A percentile compares a stretch with the other conserved stretches of the same genome.
Evolutionary conservation across 35 echinoderm and acorn worm genomes (phyloP).

Genomic region (Heliocidaris tuberculata): DNA sequence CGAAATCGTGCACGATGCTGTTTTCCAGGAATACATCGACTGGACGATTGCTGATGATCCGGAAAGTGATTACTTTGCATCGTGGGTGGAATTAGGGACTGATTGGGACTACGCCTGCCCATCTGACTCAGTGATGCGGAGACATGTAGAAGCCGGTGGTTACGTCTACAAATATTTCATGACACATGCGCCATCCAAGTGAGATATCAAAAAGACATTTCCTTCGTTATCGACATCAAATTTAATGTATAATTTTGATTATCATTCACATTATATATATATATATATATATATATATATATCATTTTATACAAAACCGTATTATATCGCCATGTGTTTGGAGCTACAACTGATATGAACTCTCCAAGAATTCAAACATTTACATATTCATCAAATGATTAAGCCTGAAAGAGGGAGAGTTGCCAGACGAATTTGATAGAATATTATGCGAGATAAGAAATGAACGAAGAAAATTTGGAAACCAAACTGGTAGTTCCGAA

Average conservation of each 20-base stretch:
- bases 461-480: no score
- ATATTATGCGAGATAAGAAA: no score
- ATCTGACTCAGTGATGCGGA: conserved; percentile 31
- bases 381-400: no score
- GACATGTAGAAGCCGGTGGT: conserved; percentile 3
- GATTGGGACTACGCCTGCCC: conserved; percentile 42
- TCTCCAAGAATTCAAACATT: no score
- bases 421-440: no score
- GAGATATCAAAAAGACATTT: background rate
- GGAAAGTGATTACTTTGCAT: conserved; percentile 61
- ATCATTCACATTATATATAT: background rate
- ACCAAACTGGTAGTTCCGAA: no score
- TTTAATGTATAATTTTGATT: no score
- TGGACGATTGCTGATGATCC: conserved; percentile 62
- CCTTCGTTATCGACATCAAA: background rate
- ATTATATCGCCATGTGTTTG: no score
- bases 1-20: conserved; percentile 50
- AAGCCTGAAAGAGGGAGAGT: no score
- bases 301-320: no score
- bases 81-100: background rate
- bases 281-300: no score
- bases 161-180: conserved; percentile 65
- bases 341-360: no score
- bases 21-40: conserved; percentile 69
- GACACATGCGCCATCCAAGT: conserved; percentile 60